Evolutionary conservation across 2,888 invertebrate genomes (phyloP), one percentile per base, ranked within the genome.

Genomic region (Candidula unifasciata): DNA sequence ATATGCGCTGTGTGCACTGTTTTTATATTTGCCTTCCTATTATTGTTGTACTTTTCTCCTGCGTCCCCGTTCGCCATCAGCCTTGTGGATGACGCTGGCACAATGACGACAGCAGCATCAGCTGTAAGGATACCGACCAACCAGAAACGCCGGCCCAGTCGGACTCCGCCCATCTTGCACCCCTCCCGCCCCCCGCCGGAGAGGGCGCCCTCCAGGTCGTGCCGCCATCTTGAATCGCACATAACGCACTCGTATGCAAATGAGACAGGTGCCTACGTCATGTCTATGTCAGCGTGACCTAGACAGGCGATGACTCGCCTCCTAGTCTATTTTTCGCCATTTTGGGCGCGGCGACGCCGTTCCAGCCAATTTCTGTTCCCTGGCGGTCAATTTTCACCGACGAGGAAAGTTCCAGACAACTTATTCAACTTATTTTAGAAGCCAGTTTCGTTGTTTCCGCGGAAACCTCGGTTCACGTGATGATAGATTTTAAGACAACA

Each of bases 251-350:
- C 77, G 16, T 57, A 77, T 77, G 77, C 77, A 77, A 77, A 77
- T 77, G 57, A 77, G 77, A 30, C 77, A 77, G 77, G 54, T 77
- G 54, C 77, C 77, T 77, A 77, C 77, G 77, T 77, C 77, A 77
- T 57, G 77, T 77, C 77, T 77, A 77, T 77, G 77, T 77, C 77
- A 77, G 33, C 24, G 33, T 77, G 77, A 77, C 77, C 77, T 77
- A 77, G 77, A 77, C 77, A 77, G 24, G 24, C 33, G 57, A 77
- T 60, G 77, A 77, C 60, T 60, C 57, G 60, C 57, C 33, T 30
- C 33, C 44, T 16, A 57, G 77, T 35, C 54, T 60, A 44, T 44
- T 57, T 60, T 77, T 77, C 77, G 77, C 77, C 77, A 77, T 77
- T 54, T 77, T 77, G 77, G 60, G 77, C n/a, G 77, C 77, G 77